Evolutionary conservation across 2,888 invertebrate genomes (phyloP).

Genomic region (Ischnura elegans): DNA sequence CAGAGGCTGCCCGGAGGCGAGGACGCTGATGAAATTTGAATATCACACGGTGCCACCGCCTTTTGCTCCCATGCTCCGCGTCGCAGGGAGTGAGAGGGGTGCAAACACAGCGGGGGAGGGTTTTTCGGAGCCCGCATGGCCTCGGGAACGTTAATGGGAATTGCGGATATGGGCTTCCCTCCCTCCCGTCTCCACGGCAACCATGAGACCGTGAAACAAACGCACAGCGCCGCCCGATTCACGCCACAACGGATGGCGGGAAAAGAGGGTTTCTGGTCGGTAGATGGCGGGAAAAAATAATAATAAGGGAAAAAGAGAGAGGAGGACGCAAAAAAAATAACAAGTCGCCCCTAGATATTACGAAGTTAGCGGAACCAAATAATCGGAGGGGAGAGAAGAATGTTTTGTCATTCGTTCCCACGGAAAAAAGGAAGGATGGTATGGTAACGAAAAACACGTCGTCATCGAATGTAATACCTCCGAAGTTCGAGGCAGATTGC

Average conservation of each 20-base stretch:
- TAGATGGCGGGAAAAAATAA: no score
- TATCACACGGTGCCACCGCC: no score
- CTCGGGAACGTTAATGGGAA: background rate
- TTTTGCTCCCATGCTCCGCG: background rate
- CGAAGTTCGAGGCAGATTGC: background rate
- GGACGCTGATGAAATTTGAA: background rate
- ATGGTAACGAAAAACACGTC: background rate
- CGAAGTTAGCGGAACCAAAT: background rate
- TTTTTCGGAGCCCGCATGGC: background rate
- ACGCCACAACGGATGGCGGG: background rate
- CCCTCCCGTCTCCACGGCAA: background rate
- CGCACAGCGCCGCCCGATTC: background rate
- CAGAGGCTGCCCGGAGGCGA: background rate
- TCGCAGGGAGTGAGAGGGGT: background rate
- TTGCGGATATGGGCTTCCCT: background rate
- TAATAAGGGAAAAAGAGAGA: background rate
- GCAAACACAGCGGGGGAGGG: background rate
- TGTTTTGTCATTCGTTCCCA: background rate
- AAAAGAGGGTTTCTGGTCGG: background rate
- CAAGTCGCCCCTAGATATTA: background rate
- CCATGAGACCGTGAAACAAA: conserved; percentile 4
- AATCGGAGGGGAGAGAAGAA: background rate
- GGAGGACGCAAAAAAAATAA: background rate
- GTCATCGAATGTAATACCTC: background rate
- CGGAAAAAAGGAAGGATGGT: background rate